phyloP scores from a whole-genome alignment of 2,888 invertebrate species.

The Autographa gamma region DNA sequence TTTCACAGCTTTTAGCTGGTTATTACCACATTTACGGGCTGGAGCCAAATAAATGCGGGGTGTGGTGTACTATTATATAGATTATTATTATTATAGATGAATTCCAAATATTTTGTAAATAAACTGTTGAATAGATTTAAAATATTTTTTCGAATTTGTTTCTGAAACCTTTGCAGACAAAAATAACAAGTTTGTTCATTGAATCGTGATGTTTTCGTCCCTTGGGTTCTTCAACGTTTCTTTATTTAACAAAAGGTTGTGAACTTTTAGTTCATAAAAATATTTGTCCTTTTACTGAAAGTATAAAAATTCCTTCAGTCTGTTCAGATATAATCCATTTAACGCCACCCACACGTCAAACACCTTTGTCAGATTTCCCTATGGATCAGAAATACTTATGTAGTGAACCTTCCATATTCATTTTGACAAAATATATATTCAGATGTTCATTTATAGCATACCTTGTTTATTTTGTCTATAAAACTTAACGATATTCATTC shows the following conservation, averaged over 20 bases:
- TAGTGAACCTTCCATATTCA: not conserved
- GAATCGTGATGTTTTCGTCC: not conserved
- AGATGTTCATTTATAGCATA: not conserved
- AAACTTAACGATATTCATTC: conserved; percentile 11
- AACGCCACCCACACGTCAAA: not conserved
- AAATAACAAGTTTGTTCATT: not conserved
- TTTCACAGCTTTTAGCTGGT: too few relatives aligned
- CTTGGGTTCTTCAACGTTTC: not conserved
- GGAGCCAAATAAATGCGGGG: too few relatives aligned
- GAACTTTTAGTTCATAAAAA: not conserved
- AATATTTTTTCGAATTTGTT: too few relatives aligned
- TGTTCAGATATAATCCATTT: conserved; percentile 6
- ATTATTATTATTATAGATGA: too few relatives aligned
- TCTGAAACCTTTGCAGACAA: too few relatives aligned
- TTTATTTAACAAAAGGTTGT: not conserved
- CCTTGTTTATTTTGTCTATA: conserved; percentile 8
- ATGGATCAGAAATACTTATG: not conserved
- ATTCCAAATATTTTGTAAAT: too few relatives aligned
- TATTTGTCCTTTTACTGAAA: not conserved
- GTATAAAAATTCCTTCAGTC: not conserved
- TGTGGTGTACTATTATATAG: too few relatives aligned
- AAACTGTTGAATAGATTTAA: too few relatives aligned
- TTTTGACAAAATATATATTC: not conserved
- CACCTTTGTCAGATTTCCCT: conserved; percentile 6
- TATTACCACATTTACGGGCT: too few relatives aligned